Evolutionary conservation across 2,888 invertebrate genomes (phyloP).

Genomic region (Dermolepida albohirtum): DNA sequence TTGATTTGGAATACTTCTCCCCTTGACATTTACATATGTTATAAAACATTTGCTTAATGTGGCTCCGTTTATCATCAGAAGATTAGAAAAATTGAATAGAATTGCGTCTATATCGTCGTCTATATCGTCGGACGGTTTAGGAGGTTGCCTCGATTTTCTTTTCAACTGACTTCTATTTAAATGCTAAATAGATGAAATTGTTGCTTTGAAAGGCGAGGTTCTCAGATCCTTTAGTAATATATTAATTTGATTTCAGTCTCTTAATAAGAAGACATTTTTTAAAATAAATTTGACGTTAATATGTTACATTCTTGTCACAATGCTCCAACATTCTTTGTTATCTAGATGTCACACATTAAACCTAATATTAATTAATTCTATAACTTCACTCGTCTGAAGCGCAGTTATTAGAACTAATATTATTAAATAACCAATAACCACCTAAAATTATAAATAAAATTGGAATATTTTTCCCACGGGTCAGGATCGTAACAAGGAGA

Average conservation of each 20-base stretch:
- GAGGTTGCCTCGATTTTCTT: constrained; percentile 6
- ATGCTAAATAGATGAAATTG: constrained; percentile 31
- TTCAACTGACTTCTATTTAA: constrained; percentile 20
- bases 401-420: too few species aligned
- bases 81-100: constrained; percentile 42
- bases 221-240: background rate
- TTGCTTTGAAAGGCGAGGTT: constrained; percentile 2
- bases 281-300: too few species aligned
- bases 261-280: too few species aligned
- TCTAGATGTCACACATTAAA: too few species aligned
- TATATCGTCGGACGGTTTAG: constrained; percentile 5
- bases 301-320: too few species aligned
- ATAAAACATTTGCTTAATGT: constrained; percentile 43
- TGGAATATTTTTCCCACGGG: too few species aligned
- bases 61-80: constrained; percentile 38
- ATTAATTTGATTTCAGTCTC: background rate
- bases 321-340: too few species aligned
- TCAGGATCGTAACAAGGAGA: too few species aligned
- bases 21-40: constrained; percentile 55
- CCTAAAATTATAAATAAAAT: too few species aligned
- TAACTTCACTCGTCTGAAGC: too few species aligned
- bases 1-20: constrained; percentile 47
- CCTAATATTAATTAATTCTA: too few species aligned
- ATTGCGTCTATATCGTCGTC: constrained; percentile 27
- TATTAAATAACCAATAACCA: too few species aligned